phyloP scores from a whole-genome alignment of 2,888 invertebrate genomes.

The Macaria liturata region DNA sequence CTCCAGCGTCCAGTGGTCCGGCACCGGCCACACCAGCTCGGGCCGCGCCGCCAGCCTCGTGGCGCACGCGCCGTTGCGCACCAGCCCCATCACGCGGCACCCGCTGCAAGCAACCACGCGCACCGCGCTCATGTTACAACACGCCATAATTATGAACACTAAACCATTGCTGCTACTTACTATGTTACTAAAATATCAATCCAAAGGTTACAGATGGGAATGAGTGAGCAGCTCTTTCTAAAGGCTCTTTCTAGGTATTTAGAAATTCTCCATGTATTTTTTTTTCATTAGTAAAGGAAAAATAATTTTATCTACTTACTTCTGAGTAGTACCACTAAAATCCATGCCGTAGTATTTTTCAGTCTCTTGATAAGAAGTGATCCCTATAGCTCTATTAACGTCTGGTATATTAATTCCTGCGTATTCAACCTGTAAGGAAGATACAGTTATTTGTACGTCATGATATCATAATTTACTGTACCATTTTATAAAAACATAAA shows the following conservation, averaged over 20 bases:
- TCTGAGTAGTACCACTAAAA: slow-evolving; percentile 58
- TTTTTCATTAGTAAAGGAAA: too few relatives aligned
- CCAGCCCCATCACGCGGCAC: slow-evolving; percentile 85
- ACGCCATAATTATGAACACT: too few relatives aligned
- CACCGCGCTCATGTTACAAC: too few relatives aligned
- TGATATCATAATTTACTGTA: too few relatives aligned
- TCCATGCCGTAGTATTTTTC: slow-evolving; percentile 54
- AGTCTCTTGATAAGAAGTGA: slow-evolving; percentile 24
- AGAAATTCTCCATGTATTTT: too few relatives aligned
- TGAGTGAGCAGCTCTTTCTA: too few relatives aligned
- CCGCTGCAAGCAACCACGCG: slow-evolving; percentile 53
- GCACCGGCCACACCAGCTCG: slow-evolving; percentile 85
- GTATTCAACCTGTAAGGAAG: slow-evolving; percentile 44
- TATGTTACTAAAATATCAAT: too few relatives aligned
- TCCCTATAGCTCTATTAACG: slow-evolving; percentile 44
- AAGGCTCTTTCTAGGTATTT: too few relatives aligned
- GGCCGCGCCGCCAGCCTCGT: slow-evolving; percentile 76
- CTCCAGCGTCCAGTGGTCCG: slow-evolving; percentile 86
- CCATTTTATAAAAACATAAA: too few relatives aligned
- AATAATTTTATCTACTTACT: slow-evolving; percentile 34
- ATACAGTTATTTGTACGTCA: too few relatives aligned
- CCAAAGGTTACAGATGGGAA: too few relatives aligned
- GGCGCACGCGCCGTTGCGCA: slow-evolving; percentile 77
- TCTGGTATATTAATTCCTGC: slow-evolving; percentile 48
- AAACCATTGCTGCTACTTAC: too few relatives aligned